phyloP scores from a whole-genome alignment of 2,797 vertebrate genomes.

The Pitangus sulphuratus region DNA sequence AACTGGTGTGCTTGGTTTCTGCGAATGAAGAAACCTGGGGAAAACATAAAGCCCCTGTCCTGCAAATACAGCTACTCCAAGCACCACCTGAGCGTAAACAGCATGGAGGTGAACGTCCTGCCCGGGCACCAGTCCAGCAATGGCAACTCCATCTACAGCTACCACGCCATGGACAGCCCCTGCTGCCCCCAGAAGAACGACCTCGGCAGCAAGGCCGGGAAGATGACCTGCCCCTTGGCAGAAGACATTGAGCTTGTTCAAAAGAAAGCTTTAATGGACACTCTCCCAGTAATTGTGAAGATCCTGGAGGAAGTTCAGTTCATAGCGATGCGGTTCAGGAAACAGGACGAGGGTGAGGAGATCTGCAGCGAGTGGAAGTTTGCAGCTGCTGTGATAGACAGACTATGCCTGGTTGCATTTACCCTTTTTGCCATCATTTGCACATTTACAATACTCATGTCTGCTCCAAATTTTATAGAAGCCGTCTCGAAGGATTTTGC shows the following conservation, averaged over 20 bases:
- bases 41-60: conserved; percentile 71
- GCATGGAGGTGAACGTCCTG: conserved; percentile 80
- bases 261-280: conserved; percentile 75
- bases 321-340: conserved; percentile 87
- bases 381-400: conserved; percentile 90
- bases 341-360: conserved; percentile 87
- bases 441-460: conserved; percentile 92
- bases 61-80: conserved; percentile 64
- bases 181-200: conserved; percentile 81
- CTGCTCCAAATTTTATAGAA: conserved; percentile 92
- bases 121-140: conserved; percentile 82
- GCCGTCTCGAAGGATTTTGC: conserved; percentile 92
- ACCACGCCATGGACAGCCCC: conserved; percentile 79
- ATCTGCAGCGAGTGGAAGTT: conserved; percentile 94
- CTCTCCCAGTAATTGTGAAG: conserved; percentile 80
- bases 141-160: conserved; percentile 83
- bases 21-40: conserved; percentile 90
- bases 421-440: conserved; percentile 92
- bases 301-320: conserved; percentile 91
- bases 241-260: conserved; percentile 76
- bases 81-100: conserved; percentile 81
- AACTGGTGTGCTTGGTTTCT: conserved; percentile 95
- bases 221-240: conserved; percentile 59
- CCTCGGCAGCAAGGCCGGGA: conserved; percentile 73
- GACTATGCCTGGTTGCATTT: conserved; percentile 91